Base-by-base conservation (phyloP, 2,797 vertebrate genomes). In the Pyrocephalus nanus region DNA sequence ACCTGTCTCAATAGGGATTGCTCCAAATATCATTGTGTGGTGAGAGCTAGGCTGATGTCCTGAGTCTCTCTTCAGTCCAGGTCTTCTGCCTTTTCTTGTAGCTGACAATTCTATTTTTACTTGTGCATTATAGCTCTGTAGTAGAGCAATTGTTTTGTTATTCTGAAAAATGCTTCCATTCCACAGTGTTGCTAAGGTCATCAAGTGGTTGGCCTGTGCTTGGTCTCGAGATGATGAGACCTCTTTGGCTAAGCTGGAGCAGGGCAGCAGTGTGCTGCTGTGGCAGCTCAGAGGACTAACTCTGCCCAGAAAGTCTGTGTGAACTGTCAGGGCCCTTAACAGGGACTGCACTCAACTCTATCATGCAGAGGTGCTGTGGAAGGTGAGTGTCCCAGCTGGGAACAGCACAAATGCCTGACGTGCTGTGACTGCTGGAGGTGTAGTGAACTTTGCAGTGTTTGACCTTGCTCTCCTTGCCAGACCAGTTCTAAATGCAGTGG, bases 1-100 rank as follows among this genome's bases (percentile, higher is more conserved):
- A 10, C 29, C 27, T 65, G 0, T 55, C 11, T 88, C 29, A 27
- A 0, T 16, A 53, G 27, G 32, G 19, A n/a, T 75, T 72, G n/a
- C 36, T 29, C 15, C 21, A 53, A 25, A 61, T 87, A 15, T 0
- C 2, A 0, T 36, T 3, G 0, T 20, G 5, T 48, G 66, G 38
- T 38, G 51, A 74, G 11, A 62, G 48, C 27, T 22, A 15, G 20
- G 16, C 26, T 70, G 12, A 17, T 0, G 7, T 65, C 34, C 61
- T 65, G 42, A 89, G 32, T 58, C 18, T 19, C 54, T 86, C 11
- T 54, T 85, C n/a, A 67, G 2, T 5, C 15, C 36, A 42, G 27
- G 9, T 82, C 71, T 14, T 76, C 64, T 80, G 29, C 34, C 26
- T 79, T 54, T 76, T 64, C 42, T 85, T 40, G 10, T 12, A 64